phyloP scores from a whole-genome alignment of 2,113 vertebrate genomes.

The Pholis gunnellus region DNA sequence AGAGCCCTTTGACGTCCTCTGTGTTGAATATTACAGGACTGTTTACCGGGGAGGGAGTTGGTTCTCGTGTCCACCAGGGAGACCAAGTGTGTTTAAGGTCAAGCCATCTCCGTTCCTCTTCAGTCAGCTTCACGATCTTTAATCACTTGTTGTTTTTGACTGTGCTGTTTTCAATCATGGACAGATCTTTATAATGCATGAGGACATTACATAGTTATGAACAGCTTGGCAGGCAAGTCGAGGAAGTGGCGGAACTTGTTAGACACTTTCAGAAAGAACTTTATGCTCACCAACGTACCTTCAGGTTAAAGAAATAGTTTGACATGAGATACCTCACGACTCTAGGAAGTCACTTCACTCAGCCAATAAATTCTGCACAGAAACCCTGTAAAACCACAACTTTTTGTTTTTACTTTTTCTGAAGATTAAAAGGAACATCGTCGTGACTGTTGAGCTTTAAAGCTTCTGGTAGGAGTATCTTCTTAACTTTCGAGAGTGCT shows the following conservation, averaged over 20 bases:
- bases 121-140: slow-evolving; percentile 76
- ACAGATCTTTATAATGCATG: slow-evolving; percentile 81
- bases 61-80: slow-evolving; percentile 62
- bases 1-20: slow-evolving; percentile 70
- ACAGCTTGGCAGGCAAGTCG: slow-evolving; percentile 74
- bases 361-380: not conserved
- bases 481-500: not conserved
- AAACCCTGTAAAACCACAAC: not conserved
- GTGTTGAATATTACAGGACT: slow-evolving; percentile 85
- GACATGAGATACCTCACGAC: not conserved
- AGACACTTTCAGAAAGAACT: slow-evolving; percentile 63
- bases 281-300: slow-evolving; percentile 49
- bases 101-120: slow-evolving; percentile 78
- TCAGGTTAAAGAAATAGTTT: slow-evolving; percentile 23
- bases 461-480: not conserved
- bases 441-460: not conserved
- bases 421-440: not conserved
- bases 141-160: slow-evolving; percentile 83
- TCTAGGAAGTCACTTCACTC: slow-evolving; percentile 1
- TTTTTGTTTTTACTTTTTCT: not conserved
- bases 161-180: slow-evolving; percentile 73
- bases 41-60: slow-evolving; percentile 78
- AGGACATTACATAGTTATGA: slow-evolving; percentile 81
- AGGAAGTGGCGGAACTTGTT: slow-evolving; percentile 67
- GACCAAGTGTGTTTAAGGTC: slow-evolving; percentile 81